Evolutionary conservation across 2,113 vertebrate species (phyloP).

Genomic region (Thoracochromis brauschi): DNA sequence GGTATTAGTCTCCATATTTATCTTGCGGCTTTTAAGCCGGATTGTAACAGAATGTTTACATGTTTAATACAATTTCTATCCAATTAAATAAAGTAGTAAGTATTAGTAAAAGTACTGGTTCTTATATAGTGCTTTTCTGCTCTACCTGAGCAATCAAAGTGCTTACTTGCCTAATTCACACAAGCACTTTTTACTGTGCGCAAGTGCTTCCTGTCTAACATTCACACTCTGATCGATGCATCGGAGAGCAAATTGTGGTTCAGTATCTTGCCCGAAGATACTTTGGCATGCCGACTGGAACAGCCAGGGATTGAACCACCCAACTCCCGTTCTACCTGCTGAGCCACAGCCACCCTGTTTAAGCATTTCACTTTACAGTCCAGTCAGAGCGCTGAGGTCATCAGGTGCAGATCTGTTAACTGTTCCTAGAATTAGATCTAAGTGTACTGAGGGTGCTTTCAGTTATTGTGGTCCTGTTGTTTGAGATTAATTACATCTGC

Average conservation of each 20-base stretch:
- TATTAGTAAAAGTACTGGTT: neutral
- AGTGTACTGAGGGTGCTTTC: neutral
- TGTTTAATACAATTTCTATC: neutral
- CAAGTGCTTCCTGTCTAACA: neutral
- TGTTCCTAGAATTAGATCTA: neutral
- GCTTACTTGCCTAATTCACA: neutral
- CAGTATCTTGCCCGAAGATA: neutral
- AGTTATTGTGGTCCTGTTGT: neutral
- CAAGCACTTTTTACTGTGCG: neutral
- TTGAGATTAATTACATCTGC: neutral
- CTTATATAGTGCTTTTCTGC: neutral
- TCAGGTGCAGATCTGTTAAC: neutral
- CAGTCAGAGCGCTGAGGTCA: neutral
- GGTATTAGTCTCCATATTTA: neutral
- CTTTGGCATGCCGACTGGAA: neutral
- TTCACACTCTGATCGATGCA: neutral
- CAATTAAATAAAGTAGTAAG: neutral
- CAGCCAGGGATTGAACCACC: neutral
- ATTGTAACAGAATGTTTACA: neutral
- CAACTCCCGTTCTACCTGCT: neutral
- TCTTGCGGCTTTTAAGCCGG: neutral
- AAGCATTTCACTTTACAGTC: neutral
- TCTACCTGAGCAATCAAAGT: neutral
- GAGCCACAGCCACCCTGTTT: neutral
- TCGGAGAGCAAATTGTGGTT: neutral